Base-by-base conservation (phyloP, 2,113 vertebrate genomes). In the Channa maculata region DNA sequence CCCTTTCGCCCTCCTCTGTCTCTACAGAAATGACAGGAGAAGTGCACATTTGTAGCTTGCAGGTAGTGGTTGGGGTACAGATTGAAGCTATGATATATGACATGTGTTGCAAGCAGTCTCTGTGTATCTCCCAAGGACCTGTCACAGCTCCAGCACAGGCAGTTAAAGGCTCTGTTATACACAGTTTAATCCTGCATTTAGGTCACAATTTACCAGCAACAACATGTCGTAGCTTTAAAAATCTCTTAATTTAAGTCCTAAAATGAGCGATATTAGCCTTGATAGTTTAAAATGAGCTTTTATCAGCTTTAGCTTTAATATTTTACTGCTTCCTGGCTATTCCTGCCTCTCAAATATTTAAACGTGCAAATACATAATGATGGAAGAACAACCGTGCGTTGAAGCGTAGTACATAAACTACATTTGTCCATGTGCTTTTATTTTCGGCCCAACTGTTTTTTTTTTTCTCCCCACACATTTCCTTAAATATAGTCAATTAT, bases 21-120 rank as follows among this genome's bases (percentile, higher is more conserved):
- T 90, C 73, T 75, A 38, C 79, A 73, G 81, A 85, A 88, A 86
- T 90, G 88, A 91, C 88, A 89, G 86, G 61, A 88, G 90, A 91
- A 91, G 87, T 88, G 86, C 89, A 92, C 89, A 92, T 93, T 93
- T 88, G 89, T 94, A 89, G 93, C 92, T 94, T 66, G 89, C 91
- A 93, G 93, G 91, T 91, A 94, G 88, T 83, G 85, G 87, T 76
- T 83, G 90, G 94, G 91, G 87, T 89, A 91, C 88, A 84, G 83
- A 87, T 77, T 94, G 92, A 94, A 89, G 89, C 87, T 93, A 93
- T 92, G 90, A 93, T 93, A 94, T 94, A 91, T 94, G 92, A 93
- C 93, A 93, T 93, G 92, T 94, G 93, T 92, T 93, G 89, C 86
- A 85, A 91, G 91, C 91, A 88, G 90, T 93, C 91, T 91, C 76